Evolutionary conservation across 2,888 invertebrate genomes (phyloP), one percentile per base, ranked within the genome.

Genomic region (Ceriagrion tenellum): DNA sequence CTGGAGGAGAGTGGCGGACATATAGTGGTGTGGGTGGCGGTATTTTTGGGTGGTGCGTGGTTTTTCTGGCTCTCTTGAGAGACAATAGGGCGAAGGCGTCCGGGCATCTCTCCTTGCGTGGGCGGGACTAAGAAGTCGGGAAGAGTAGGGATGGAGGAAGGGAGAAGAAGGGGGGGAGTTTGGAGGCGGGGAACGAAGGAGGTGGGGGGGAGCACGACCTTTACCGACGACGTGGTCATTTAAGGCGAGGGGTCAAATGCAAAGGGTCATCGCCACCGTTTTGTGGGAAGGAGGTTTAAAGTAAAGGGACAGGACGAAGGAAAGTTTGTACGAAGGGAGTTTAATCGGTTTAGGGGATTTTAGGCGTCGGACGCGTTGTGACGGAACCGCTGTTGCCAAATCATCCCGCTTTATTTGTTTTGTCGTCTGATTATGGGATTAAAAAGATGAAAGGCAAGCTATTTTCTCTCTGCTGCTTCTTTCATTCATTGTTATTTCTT

Each of bases 181-280:
- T 59, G 47, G 47, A 47, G 47, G 47, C 47, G 47, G 47, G 47
- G 47, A 47, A 47, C 8, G n/a, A n/a, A 26, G 26, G 69, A 26
- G 10, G 26, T 8, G n/a, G 69, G 69, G 69, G 69, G 69, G 59
- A 59, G 12, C 18, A 59, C 26, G 69, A 69, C 69, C 69, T 69
- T n/a, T 26, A 69, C 69, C 69, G 69, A 6, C 69, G 26, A 69
- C 69, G 69, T 69, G 69, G 69, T n/a, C 69, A n/a, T 69, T 69
- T 69, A 69, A 69, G n/a, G 69, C 69, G 69, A n/a, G 69, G 69
- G 69, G 69, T 69, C n/a, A 69, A 69, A 69, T 69, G 69, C 23
- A n/a, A 69, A 26, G 69, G 69, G 69, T 69, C 69, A 69, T 23
- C 26, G 69, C n/a, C 2, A 26, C 26, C 26, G 69, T 69, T 26